These are phyloP conservation scores for Stegodyphus mimosarum DNA, from an alignment of 1,140 invertebrate species.

Conservation along the genomic window DNA sequence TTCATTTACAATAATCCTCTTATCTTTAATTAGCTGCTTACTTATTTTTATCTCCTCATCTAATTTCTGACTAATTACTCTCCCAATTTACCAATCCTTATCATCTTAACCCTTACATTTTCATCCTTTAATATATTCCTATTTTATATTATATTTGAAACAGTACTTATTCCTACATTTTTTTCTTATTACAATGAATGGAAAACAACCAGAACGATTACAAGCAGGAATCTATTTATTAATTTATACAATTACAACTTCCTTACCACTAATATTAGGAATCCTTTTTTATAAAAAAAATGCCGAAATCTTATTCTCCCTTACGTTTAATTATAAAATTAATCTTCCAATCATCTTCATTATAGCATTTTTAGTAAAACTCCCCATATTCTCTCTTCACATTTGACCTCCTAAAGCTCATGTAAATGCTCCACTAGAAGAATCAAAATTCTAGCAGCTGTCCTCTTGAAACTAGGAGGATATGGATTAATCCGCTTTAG, in stretches of 20 bases:
- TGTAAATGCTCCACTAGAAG: slow-evolving; percentile 78
- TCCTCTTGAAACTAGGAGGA: slow-evolving; percentile 77
- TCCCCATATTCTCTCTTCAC: slow-evolving; percentile 78
- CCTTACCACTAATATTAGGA: slow-evolving; percentile 72
- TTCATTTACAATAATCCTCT: slow-evolving; percentile 1
- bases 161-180: not conserved
- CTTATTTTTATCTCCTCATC: not conserved
- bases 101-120: not conserved
- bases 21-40: not conserved
- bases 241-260: slow-evolving; percentile 75
- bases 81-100: not conserved
- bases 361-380: slow-evolving; percentile 77
- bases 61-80: not conserved
- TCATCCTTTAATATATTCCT: not conserved
- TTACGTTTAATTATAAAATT: not conserved
- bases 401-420: slow-evolving; percentile 79
- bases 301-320: not conserved
- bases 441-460: slow-evolving; percentile 78
- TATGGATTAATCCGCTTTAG: slow-evolving; percentile 75
- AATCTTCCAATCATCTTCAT: slow-evolving; percentile 68
- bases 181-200: not conserved
- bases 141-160: slow-evolving; percentile 23
- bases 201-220: slow-evolving; percentile 71
- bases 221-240: slow-evolving; percentile 74
- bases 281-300: not conserved